Conservation (phyloP, 2,797 vertebrate species). For the Merluccius polli region DNA sequence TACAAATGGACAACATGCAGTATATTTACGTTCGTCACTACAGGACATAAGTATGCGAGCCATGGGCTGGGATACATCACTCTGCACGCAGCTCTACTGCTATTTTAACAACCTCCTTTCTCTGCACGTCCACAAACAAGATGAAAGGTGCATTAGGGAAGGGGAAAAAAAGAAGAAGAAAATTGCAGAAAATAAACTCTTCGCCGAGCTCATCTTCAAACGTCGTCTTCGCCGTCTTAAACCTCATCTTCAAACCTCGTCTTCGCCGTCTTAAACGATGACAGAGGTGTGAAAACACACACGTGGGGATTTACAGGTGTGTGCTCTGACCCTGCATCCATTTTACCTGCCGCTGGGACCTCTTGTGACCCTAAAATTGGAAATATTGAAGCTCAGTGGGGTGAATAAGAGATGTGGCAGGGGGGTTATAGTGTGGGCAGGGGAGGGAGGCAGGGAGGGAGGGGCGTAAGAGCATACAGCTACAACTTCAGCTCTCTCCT, state of each 20-base stretch:
- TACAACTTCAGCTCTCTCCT: constrained; percentile 60
- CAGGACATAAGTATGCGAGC: neutral
- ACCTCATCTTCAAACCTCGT: constrained; percentile 59
- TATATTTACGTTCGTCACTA: neutral
- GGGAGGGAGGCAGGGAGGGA: constrained; percentile 33
- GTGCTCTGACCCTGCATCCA: constrained; percentile 59
- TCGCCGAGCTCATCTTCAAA: constrained; percentile 52
- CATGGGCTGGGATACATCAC: neutral
- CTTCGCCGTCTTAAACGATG: constrained; percentile 64
- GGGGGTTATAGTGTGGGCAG: constrained; percentile 18
- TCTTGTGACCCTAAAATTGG: constrained; percentile 72
- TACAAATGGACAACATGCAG: neutral
- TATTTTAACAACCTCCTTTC: constrained; percentile 10
- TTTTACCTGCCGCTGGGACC: constrained; percentile 65
- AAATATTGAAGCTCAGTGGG: constrained; percentile 65
- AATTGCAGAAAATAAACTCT: constrained; percentile 43
- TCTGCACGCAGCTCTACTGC: neutral
- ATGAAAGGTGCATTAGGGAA: constrained; percentile 18
- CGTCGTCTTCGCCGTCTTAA: constrained; percentile 51
- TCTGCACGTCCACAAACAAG: constrained; percentile 38
- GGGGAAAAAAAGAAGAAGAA: constrained; percentile 34
- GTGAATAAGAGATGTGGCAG: constrained; percentile 42
- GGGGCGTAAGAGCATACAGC: constrained; percentile 53
- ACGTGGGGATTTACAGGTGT: constrained; percentile 60
- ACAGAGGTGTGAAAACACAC: constrained; percentile 59